These are phyloP conservation scores for Callospermophilus lateralis DNA, from an alignment of 2,113 vertebrate genomes.

Conservation along the genomic window DNA sequence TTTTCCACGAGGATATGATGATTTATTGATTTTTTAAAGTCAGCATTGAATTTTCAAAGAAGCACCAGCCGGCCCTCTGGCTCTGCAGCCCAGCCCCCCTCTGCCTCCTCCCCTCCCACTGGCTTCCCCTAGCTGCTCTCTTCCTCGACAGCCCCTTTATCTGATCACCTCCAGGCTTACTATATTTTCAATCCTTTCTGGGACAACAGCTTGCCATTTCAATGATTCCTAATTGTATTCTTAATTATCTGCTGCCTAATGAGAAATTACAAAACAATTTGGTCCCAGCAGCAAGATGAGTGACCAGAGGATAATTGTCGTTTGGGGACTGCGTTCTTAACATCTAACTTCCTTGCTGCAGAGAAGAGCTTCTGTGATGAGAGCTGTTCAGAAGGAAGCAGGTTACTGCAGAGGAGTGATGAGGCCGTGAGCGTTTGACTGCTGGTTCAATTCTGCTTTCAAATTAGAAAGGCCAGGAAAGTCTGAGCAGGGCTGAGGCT, in stretches of 20 bases:
- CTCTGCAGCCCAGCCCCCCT: too few relatives aligned
- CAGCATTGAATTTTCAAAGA: too few relatives aligned
- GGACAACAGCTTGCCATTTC: constrained; percentile 51
- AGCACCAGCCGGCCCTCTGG: too few relatives aligned
- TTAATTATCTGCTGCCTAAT: constrained; percentile 62
- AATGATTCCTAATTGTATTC: constrained; percentile 69
- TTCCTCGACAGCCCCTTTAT: not conserved
- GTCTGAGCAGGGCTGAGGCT: not conserved
- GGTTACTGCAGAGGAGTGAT: not conserved
- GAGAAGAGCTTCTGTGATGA: too few relatives aligned
- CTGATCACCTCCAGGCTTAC: not conserved
- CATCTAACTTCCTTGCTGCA: not conserved
- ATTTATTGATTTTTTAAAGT: too few relatives aligned
- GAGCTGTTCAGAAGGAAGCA: not conserved
- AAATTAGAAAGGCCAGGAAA: not conserved
- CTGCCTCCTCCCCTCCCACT: accelerated
- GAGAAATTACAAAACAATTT: constrained; percentile 27
- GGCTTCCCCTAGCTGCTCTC: not conserved
- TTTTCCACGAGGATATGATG: not conserved
- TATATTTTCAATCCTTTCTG: constrained; percentile 36
- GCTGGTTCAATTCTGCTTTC: not conserved
- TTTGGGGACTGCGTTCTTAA: not conserved
- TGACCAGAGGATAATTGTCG: not conserved
- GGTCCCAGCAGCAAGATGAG: not conserved
- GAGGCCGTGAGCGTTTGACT: not conserved